Base-by-base conservation (phyloP, 1,140 invertebrate species). In the Lasaia peninsularis region DNA sequence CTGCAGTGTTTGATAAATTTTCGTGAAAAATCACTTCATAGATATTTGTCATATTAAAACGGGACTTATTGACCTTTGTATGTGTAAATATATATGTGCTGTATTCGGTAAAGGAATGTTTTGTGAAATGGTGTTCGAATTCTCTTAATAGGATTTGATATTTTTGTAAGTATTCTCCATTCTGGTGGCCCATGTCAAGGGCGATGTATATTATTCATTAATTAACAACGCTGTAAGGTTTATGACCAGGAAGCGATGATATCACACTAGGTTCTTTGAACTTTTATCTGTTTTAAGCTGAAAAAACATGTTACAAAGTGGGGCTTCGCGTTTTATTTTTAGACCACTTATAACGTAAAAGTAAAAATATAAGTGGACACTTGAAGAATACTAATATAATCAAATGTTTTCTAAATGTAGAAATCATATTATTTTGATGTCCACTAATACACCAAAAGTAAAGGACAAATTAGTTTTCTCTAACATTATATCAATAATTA, bases 251-350 rank as follows among this genome's bases (percentile, higher is more conserved):
- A 76, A 75, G 57, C 63, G 62, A 65, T 82, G 69, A 82, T 79
- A 84, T 81, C 79, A 84, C 58, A 52, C 59, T 68, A 52, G 51
- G 77, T 75, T 73, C 66, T 77, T 75, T 80, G 76, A 79, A 74
- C 77, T 75, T 75, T 71, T 63, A 66, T 69, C 44, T 56, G 44
- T 60, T 58, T 58, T 66, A 66, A 63, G 67, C 69, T 71, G 63
- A 65, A 58, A 50, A 60, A 40, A 60, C 56, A 56, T 59, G 24
- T 63, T 31, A 52, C 16, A 49, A 53, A 35, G 48, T 78, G 74
- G 67, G 75, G 71, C 68, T 77, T 79, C 75, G 21, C 67, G 64
- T 60, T 70, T 78, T 84, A 83, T 85, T 86, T 84, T 70, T 83
- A 83, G 78, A 67, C 71, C 58, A 57, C 75, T 56, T 75, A 78